A percentile compares a stretch with the other conserved stretches of the same genome.
Conservation (phyloP, 2,797 vertebrate genomes). For the Sebastiscus tertius region DNA sequence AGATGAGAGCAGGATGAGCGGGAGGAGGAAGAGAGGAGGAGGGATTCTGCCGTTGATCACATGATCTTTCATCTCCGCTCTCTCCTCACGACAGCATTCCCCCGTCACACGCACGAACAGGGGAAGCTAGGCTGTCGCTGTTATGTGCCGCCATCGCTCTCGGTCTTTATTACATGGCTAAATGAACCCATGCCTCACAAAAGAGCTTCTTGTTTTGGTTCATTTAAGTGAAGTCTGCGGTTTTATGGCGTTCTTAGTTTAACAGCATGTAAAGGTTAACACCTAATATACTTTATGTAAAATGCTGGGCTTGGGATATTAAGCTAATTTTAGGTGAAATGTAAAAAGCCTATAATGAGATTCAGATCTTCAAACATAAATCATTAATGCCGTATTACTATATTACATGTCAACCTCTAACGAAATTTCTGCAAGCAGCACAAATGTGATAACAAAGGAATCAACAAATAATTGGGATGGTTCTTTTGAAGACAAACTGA, state of each 20-base stretch:
- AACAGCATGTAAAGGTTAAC: background rate
- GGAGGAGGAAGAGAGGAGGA: slow-evolving; percentile 29
- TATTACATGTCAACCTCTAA: background rate
- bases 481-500: background rate
- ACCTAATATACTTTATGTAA: background rate
- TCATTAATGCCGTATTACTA: background rate
- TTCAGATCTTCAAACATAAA: background rate
- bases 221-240: background rate
- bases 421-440: background rate
- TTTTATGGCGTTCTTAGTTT: background rate
- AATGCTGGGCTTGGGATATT: background rate
- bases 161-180: background rate
- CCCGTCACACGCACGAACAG: slow-evolving; percentile 32
- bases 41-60: slow-evolving; percentile 58
- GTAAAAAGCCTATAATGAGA: background rate
- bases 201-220: slow-evolving; percentile 10
- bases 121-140: background rate
- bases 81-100: slow-evolving; percentile 31
- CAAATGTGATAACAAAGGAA: background rate
- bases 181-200: slow-evolving; percentile 1
- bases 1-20: slow-evolving; percentile 55
- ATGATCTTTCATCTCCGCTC: slow-evolving; percentile 49
- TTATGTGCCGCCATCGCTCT: slow-evolving; percentile 5
- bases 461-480: background rate
- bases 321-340: background rate